phyloP scores from a whole-genome alignment of 1,140 invertebrate species.

The Megalopta genalis region DNA sequence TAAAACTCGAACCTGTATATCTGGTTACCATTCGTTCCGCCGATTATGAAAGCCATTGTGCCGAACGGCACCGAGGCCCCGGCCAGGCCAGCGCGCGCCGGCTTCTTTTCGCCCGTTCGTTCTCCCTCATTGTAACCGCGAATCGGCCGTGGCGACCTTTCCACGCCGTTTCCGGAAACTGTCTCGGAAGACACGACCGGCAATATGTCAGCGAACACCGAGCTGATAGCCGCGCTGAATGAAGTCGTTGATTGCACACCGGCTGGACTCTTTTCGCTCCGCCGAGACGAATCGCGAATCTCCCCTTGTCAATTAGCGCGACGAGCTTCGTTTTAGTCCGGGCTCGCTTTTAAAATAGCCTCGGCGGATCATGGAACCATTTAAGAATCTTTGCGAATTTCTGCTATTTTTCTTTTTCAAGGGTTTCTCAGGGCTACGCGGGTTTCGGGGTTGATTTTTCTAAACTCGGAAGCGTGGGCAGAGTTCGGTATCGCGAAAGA shows the following conservation, averaged over 20 bases:
- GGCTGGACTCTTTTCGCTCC: neutral
- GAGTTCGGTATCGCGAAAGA: neutral
- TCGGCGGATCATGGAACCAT: no score
- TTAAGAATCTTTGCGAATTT: no score
- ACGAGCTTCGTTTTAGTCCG: no score
- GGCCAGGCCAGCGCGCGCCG: neutral
- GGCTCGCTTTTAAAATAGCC: no score
- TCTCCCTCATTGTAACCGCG: slow-evolving; percentile 41
- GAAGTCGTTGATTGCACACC: slow-evolving; percentile 31
- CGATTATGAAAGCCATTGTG: slow-evolving; percentile 53
- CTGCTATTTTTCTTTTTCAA: no score
- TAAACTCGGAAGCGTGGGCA: no score
- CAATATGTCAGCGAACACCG: slow-evolving; percentile 22
- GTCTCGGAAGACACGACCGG: slow-evolving; percentile 10
- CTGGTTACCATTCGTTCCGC: slow-evolving; percentile 41
- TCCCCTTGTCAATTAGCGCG: slow-evolving; percentile 5
- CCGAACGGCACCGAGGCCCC: neutral
- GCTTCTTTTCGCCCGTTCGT: slow-evolving; percentile 26
- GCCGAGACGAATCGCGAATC: neutral
- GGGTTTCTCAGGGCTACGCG: no score
- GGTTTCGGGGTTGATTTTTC: no score
- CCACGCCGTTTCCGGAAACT: slow-evolving; percentile 22
- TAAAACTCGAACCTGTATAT: slow-evolving; percentile 40
- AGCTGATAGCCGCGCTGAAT: slow-evolving; percentile 28
- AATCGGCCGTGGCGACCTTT: slow-evolving; percentile 42